These are phyloP conservation scores for Zaprionus gabonicus DNA, from an alignment of 1,140 invertebrate genomes.

Conservation along the genomic window DNA sequence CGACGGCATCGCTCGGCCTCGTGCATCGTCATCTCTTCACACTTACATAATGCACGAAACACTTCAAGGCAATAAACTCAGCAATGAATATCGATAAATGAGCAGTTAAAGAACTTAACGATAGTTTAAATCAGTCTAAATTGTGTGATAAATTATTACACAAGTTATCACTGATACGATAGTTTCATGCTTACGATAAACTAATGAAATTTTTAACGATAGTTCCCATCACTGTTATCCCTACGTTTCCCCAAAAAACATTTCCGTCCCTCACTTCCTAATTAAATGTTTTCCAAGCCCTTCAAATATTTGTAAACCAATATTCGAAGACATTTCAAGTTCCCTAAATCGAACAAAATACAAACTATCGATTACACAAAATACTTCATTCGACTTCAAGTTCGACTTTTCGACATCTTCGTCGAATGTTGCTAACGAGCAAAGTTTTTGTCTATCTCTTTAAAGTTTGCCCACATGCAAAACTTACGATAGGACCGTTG, in stretches of 20 bases:
- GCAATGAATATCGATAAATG: neutral
- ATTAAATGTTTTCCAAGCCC: neutral
- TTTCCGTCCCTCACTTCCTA: neutral
- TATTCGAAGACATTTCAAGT: neutral
- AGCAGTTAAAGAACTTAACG: neutral
- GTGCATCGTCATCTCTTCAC: conserved; percentile 18
- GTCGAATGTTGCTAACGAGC: conserved; percentile 21
- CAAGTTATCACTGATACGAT: no score
- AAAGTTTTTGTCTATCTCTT: conserved; percentile 34
- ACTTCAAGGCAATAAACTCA: neutral
- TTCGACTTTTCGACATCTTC: conserved; percentile 7
- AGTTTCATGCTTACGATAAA: no score
- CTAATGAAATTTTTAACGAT: no score
- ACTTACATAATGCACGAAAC: conserved; percentile 17
- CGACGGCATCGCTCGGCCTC: conserved; percentile 55
- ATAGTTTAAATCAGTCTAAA: no score
- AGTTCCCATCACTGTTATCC: no score
- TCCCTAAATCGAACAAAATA: neutral
- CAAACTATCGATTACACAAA: conserved; percentile 50
- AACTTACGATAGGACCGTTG: conserved; percentile 6
- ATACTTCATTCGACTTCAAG: neutral
- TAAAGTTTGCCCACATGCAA: neutral
- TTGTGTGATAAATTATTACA: no score
- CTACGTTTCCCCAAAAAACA: neutral
- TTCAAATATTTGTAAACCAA: neutral